Percentiles rank a stretch among this genome's conserved stretches.
Evolutionary conservation across 2,888 invertebrate species (phyloP).

Genomic region (Cheilosia grossa): DNA sequence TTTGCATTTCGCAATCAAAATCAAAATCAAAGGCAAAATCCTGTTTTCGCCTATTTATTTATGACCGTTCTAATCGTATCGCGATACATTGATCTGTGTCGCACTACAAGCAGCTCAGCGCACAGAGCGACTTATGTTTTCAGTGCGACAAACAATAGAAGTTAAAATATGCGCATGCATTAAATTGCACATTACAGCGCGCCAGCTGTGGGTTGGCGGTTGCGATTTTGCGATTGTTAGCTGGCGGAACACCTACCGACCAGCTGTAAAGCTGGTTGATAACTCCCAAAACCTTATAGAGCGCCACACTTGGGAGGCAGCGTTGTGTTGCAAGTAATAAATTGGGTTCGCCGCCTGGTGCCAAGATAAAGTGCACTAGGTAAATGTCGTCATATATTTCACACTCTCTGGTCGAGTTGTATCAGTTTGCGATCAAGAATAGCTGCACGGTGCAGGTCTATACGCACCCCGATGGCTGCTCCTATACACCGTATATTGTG

Average conservation of each 20-base stretch:
- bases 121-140: conserved; percentile 17
- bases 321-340: conserved; percentile 32
- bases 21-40: conserved; percentile 59
- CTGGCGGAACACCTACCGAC: conserved; percentile 47
- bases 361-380: conserved; percentile 68
- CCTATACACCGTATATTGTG: conserved; percentile 24
- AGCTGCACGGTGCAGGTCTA: conserved; percentile 55
- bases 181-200: conserved; percentile 26
- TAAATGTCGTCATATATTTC: conserved; percentile 64
- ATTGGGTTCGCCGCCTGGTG: conserved; percentile 69
- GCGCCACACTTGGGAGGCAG: conserved; percentile 27
- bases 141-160: conserved; percentile 44
- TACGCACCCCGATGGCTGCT: conserved; percentile 53
- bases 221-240: conserved; percentile 20
- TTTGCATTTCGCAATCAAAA: conserved; percentile 56
- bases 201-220: conserved; percentile 38
- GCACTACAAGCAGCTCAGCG: conserved; percentile 30
- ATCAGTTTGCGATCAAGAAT: conserved; percentile 22
- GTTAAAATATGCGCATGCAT: conserved; percentile 49
- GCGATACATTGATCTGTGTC: conserved; percentile 70
- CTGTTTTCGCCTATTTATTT: conserved; percentile 65
- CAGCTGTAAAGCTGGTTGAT: background rate
- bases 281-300: conserved; percentile 33
- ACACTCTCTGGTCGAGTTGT: conserved; percentile 16
- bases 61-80: conserved; percentile 61